Percentiles rank a stretch among this genome's conserved stretches.
Conservation (phyloP, 2,797 vertebrate species). For the Coranthus polyacanthus region DNA sequence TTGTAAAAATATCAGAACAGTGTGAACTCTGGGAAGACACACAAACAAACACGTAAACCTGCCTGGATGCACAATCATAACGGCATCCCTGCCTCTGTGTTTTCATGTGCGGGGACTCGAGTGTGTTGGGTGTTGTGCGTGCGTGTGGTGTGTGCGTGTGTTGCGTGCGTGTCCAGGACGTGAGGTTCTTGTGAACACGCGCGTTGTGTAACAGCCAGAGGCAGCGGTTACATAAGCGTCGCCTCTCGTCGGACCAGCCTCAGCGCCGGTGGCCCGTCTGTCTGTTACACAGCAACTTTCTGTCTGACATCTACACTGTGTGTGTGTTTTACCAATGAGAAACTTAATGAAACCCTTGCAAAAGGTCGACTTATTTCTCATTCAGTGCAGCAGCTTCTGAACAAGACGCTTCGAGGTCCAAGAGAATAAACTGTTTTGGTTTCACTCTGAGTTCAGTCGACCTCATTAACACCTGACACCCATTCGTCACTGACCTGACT, state of each 20-base stretch:
- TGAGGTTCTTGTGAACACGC: slow-evolving; percentile 68
- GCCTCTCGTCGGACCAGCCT: slow-evolving; percentile 56
- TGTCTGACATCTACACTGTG: too few relatives aligned
- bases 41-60: too few relatives aligned
- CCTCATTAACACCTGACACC: too few relatives aligned
- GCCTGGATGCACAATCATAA: too few relatives aligned
- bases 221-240: slow-evolving; percentile 78
- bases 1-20: too few relatives aligned
- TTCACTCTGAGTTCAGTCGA: too few relatives aligned
- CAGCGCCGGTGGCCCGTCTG: slow-evolving; percentile 58
- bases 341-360: too few relatives aligned
- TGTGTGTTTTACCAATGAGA: background rate
- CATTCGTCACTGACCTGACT: too few relatives aligned
- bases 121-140: background rate
- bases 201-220: slow-evolving; percentile 80
- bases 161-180: slow-evolving; percentile 19
- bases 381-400: too few relatives aligned
- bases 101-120: slow-evolving; percentile 11
- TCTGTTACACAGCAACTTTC: slow-evolving; percentile 47
- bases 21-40: too few relatives aligned
- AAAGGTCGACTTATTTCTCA: background rate
- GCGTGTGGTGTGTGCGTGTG: background rate
- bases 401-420: too few relatives aligned
- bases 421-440: too few relatives aligned
- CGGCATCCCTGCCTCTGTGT: background rate